Evolutionary conservation across 2,797 vertebrate species (phyloP).

Genomic region (Gephyroberyx darwinii): DNA sequence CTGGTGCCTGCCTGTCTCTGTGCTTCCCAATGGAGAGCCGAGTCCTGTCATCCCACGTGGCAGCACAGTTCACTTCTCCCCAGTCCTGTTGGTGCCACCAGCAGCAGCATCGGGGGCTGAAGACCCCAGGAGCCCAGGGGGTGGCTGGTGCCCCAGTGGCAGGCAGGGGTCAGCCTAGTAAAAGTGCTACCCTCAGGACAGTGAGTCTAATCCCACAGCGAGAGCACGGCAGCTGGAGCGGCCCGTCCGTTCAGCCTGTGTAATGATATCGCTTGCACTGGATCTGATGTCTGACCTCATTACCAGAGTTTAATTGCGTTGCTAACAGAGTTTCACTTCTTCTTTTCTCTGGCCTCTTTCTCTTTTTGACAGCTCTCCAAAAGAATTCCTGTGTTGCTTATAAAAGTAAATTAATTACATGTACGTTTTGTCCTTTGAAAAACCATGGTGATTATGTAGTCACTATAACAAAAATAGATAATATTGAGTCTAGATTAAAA

Average conservation of each 20-base stretch:
- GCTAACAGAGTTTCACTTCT: constrained; percentile 95
- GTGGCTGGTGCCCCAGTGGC: constrained; percentile 69
- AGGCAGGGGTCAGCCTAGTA: constrained; percentile 77
- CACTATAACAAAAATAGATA: neutral
- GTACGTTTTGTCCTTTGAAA: constrained; percentile 82
- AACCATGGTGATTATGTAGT: constrained; percentile 66
- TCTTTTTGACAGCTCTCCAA: constrained; percentile 91
- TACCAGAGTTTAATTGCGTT: constrained; percentile 99
- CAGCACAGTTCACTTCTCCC: constrained; percentile 79
- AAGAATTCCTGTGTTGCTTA: constrained; percentile 77
- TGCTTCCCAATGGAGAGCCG: constrained; percentile 73
- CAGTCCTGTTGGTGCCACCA: constrained; percentile 76
- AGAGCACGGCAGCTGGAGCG: constrained; percentile 87
- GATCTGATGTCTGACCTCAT: constrained; percentile 99
- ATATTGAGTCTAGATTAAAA: neutral
- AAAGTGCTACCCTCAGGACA: constrained; percentile 80
- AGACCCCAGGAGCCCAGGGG: constrained; percentile 67
- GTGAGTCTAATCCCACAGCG: constrained; percentile 83
- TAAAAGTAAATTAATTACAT: constrained; percentile 89
- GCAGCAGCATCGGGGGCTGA: constrained; percentile 64
- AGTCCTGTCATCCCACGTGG: constrained; percentile 82
- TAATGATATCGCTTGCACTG: constrained; percentile 98
- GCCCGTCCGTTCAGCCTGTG: constrained; percentile 87
- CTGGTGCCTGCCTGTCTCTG: constrained; percentile 86
- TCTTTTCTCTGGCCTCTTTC: constrained; percentile 90